phyloP scores from a whole-genome alignment of 2,888 invertebrate genomes.

The Nymphalis polychloros region DNA sequence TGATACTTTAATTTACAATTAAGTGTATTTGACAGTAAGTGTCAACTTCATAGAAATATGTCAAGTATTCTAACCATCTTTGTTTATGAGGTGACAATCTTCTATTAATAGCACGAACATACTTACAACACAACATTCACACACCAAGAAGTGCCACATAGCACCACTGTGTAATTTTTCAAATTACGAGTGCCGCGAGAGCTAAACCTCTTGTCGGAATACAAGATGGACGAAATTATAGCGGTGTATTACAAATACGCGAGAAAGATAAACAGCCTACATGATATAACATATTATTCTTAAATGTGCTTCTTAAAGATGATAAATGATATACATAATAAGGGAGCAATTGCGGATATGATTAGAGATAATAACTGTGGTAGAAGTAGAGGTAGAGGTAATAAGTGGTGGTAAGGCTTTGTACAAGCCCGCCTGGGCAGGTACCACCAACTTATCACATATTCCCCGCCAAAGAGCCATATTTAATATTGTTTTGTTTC shows the following conservation, averaged over 20 bases:
- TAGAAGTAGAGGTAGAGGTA: too few relatives aligned
- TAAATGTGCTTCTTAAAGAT: too few relatives aligned
- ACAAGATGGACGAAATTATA: background rate
- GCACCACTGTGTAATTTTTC: slow-evolving; percentile 5
- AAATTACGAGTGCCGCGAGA: background rate
- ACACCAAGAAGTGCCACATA: background rate
- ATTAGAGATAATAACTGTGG: too few relatives aligned
- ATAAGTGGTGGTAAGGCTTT: too few relatives aligned
- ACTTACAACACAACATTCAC: slow-evolving; percentile 16
- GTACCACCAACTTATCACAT: too few relatives aligned
- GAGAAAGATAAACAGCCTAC: background rate
- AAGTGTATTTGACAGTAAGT: background rate
- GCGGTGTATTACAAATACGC: background rate
- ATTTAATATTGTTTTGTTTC: too few relatives aligned
- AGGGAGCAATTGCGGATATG: too few relatives aligned
- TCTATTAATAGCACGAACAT: slow-evolving; percentile 15
- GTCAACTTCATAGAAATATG: slow-evolving; percentile 2
- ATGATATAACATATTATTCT: background rate
- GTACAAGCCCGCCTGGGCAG: too few relatives aligned
- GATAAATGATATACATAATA: too few relatives aligned
- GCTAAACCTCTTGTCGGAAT: background rate
- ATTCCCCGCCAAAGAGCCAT: too few relatives aligned
- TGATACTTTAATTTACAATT: background rate
- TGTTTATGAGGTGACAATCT: slow-evolving; percentile 9
- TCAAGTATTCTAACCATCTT: background rate